Base-by-base conservation (phyloP, 2,797 vertebrate genomes). In the Parauchenoglanis punctatus region DNA sequence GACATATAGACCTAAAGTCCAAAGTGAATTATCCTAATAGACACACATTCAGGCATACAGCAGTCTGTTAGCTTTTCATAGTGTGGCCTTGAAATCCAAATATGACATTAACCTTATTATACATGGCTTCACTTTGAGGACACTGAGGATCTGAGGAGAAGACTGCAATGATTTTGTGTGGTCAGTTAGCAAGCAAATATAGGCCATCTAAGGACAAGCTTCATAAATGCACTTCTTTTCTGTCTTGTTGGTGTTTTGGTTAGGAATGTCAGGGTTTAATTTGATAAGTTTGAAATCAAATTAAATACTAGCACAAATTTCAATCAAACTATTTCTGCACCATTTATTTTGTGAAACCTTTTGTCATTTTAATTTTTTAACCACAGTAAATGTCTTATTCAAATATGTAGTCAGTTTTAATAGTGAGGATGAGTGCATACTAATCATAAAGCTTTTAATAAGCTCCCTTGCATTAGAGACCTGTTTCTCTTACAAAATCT, bases 21-120 rank as follows among this genome's bases (percentile, higher is more conserved):
- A 75, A 46, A 75, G 40, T 75, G 23, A 75, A 46, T 75, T 75
- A 49, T 49, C 44, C 23, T 75, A 75, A 75, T 49, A n/a, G 25
- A 49, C 44, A 44, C 68, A 72, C 35, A 75, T 49, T 46, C 23
- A 46, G 13, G 72, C 72, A 75, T 4, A 75, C 44, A 25, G 20
- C 70, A 75, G 44, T 49, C 72, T 75, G 44, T 75, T 49, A 25
- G 44, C 72, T 49, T 75, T 75, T 49, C 1, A 75, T 11, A 75
- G 40, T 52, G 44, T 13, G 12, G 52, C 12, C 25, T 76, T 76
- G 46, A 76, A 76, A 52, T 76, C 23, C 12, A n/a, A 52, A 76
- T 49, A n/a, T 76, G 6, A n/a, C 12, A 15, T 52, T 49, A 28
- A 76, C 44, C n/a, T 25, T 15, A 52, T 76, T 52, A 7, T n/a